phyloP scores from a whole-genome alignment of 1,140 invertebrate species.

The Bicyclus anynana region DNA sequence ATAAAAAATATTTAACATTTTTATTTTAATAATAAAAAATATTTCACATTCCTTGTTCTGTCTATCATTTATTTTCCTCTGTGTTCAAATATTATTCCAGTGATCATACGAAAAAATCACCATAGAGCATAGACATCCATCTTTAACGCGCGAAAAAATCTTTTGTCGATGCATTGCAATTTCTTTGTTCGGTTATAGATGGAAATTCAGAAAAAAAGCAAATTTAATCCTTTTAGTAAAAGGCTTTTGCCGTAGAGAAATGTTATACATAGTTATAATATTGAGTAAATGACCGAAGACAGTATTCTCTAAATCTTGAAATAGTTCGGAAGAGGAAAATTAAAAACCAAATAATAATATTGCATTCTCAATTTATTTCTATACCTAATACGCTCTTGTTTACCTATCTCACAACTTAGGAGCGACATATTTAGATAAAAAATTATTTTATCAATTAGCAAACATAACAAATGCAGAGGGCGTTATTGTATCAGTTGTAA shows the following conservation, averaged over 20 bases:
- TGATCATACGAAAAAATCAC: slow-evolving; percentile 47
- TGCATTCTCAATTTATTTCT: no score
- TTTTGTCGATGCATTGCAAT: slow-evolving; percentile 44
- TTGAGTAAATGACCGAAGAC: no score
- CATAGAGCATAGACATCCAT: slow-evolving; percentile 44
- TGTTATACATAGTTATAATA: neutral
- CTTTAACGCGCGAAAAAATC: slow-evolving; percentile 45
- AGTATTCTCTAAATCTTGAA: no score
- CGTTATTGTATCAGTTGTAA: slow-evolving; percentile 9
- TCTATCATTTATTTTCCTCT: neutral
- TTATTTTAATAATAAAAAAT: neutral
- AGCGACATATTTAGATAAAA: slow-evolving; percentile 14
- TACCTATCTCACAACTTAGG: slow-evolving; percentile 1
- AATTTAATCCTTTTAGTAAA: slow-evolving; percentile 57
- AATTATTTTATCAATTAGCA: slow-evolving; percentile 22
- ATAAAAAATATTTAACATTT: no score
- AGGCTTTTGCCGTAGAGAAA: neutral
- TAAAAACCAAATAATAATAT: no score
- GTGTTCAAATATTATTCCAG: slow-evolving; percentile 42
- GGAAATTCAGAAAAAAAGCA: slow-evolving; percentile 38
- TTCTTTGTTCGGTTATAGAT: slow-evolving; percentile 44
- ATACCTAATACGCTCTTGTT: slow-evolving; percentile 1
- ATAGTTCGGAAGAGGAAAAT: no score
- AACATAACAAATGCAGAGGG: slow-evolving; percentile 12
- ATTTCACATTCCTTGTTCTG: neutral